A percentile compares a stretch with the other conserved stretches of the same genome.
phyloP scores from a whole-genome alignment of 2,113 vertebrate species.

The Cyphomyrus discorhynchus region DNA sequence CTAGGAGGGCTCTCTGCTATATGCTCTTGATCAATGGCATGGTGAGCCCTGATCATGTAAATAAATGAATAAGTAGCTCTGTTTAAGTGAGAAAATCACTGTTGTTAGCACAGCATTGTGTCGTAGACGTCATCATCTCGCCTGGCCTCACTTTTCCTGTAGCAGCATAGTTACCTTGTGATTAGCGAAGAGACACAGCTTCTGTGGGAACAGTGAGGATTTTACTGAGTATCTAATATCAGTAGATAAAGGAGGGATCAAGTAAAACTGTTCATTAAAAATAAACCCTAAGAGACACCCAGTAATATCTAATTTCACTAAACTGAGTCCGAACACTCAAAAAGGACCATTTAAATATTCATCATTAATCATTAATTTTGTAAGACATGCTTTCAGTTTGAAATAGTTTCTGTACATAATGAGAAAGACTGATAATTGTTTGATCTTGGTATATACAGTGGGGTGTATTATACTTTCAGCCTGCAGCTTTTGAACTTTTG shows the following conservation, averaged over 20 bases:
- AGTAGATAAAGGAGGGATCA: slow-evolving; percentile 33
- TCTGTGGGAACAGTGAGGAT: neutral
- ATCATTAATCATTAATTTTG: slow-evolving; percentile 47
- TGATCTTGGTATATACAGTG: slow-evolving; percentile 52
- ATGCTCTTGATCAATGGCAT: neutral
- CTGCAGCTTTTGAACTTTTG: neutral
- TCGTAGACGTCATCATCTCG: neutral
- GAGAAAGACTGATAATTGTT: slow-evolving; percentile 48
- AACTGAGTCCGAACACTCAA: slow-evolving; percentile 54
- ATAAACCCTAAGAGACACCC: slow-evolving; percentile 39
- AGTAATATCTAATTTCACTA: slow-evolving; percentile 43
- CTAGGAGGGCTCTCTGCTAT: neutral
- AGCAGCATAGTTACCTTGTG: neutral
- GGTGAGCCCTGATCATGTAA: neutral
- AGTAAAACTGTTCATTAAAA: slow-evolving; percentile 52
- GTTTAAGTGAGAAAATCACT: neutral
- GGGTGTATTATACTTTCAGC: slow-evolving; percentile 27
- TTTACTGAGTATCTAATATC: slow-evolving; percentile 20
- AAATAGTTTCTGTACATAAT: slow-evolving; percentile 40
- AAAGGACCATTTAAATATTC: slow-evolving; percentile 51
- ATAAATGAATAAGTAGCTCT: neutral
- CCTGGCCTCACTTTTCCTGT: neutral
- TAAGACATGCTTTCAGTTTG: slow-evolving; percentile 38
- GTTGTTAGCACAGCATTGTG: neutral
- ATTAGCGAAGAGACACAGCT: neutral